phyloP scores from a whole-genome alignment of 2,888 invertebrate species.

The Pyrgus malvae region DNA sequence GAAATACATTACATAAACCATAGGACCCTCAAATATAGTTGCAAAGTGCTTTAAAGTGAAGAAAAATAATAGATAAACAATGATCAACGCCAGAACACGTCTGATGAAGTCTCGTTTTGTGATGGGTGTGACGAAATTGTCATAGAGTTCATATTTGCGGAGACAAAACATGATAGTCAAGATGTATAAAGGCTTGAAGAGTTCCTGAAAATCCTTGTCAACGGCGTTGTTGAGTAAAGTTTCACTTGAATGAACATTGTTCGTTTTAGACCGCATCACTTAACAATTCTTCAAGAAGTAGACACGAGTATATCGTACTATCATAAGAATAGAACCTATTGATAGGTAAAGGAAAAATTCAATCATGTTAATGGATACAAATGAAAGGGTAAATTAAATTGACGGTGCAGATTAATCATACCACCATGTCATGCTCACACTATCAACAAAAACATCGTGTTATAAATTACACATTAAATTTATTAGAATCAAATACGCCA shows the following conservation, averaged over 20 bases:
- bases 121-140: slow-evolving; percentile 18
- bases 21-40: slow-evolving; percentile 3
- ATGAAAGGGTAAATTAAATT: not conserved
- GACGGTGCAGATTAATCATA: not conserved
- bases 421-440: too few relatives aligned
- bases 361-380: not conserved
- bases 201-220: slow-evolving; percentile 11
- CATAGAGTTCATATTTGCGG: slow-evolving; percentile 30
- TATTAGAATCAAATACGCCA: too few relatives aligned
- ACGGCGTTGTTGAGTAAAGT: slow-evolving; percentile 9
- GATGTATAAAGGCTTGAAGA: slow-evolving; percentile 28
- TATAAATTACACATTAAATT: too few relatives aligned
- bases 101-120: slow-evolving; percentile 12
- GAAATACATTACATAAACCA: slow-evolving; percentile 21
- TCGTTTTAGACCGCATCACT: not conserved
- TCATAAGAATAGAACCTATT: too few relatives aligned
- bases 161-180: slow-evolving; percentile 30
- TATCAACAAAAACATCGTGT: too few relatives aligned
- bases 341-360: not conserved
- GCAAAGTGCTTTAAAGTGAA: slow-evolving; percentile 25
- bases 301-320: not conserved
- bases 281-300: not conserved
- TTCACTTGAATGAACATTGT: slow-evolving; percentile 6
- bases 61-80: slow-evolving; percentile 25
- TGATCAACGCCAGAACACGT: slow-evolving; percentile 11